Conservation (phyloP, 2,888 invertebrate genomes). For the Andrena flavipes region DNA sequence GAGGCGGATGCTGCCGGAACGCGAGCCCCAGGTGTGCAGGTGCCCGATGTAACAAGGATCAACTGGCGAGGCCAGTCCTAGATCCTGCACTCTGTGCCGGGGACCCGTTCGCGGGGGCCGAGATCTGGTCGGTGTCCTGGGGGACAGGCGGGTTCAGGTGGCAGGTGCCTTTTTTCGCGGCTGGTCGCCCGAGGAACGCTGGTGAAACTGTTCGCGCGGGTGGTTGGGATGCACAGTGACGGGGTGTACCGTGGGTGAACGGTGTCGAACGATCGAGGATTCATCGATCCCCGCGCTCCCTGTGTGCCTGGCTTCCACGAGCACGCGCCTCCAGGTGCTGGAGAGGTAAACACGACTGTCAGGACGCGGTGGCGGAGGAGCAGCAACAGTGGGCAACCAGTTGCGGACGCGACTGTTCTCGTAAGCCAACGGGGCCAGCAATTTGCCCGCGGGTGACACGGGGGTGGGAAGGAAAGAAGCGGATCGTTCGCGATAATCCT, state of each 20-base stretch:
- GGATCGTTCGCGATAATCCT: constrained; percentile 27
- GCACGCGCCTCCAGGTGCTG: constrained; percentile 4
- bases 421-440: constrained; percentile 17
- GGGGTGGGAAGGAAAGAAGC: constrained; percentile 6
- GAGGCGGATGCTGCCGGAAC: constrained; percentile 73
- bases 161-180: constrained; percentile 7
- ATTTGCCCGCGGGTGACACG: not conserved
- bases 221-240: not conserved
- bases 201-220: constrained; percentile 22
- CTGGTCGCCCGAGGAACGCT: not conserved
- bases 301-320: not conserved
- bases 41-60: constrained; percentile 53
- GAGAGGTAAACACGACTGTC: constrained; percentile 40
- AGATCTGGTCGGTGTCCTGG: not conserved
- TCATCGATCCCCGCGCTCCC: constrained; percentile 11
- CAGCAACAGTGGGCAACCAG: constrained; percentile 53
- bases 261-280: constrained; percentile 28
- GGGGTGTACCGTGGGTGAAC: not conserved
- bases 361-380: constrained; percentile 22
- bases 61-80: constrained; percentile 14
- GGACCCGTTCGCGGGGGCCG: not conserved
- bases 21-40: constrained; percentile 55
- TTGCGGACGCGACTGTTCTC: constrained; percentile 48
- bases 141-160: constrained; percentile 22
- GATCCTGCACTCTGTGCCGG: constrained; percentile 38